Base-by-base conservation (phyloP, 2,113 vertebrate genomes). In the Dicaeum eximium region DNA sequence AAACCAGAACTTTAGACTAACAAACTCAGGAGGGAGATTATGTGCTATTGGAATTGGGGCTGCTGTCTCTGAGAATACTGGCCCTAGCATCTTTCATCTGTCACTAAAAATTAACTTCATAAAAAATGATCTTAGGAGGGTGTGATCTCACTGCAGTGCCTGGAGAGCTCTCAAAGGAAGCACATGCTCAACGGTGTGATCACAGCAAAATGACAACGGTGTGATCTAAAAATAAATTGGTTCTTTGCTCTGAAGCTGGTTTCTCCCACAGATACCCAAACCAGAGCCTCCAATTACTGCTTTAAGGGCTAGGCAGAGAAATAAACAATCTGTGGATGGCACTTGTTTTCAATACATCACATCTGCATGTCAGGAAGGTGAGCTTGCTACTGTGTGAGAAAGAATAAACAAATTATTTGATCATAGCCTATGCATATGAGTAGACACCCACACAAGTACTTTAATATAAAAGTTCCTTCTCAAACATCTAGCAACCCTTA, bases 101-200 rank as follows among this genome's bases (percentile, higher is more conserved):
- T 85, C 85, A 83, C 88, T 89, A 96, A 94, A 97, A 97, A 94
- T 96, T 94, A 88, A 74, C 88, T 90, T 92, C 53, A 88, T 27
- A 81, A 88, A 61, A 92, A 86, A 78, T 60, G 38, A 95, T 93
- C 80, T 93, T 69, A 90, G 78, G 91, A 92, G 44, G 74, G 86
- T 96, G 82, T 0, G 57, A 96, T 96, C 69, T 9, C 90, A 91
- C 86, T 79, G 72, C 92, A 93, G 67, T n/a, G 92, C 87, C 91
- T 93, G 91, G 82, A 94, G 94, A 97, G 77, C 83, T 90, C 80
- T 95, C 90, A 96, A 94, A 95, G 54, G 90, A 94, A 96, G 86
- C 90, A 93, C 84, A 82, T 84, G 90, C 75, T 94, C 15, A 0
- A 23, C 48, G 64, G 87, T 93, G 84, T 86, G 93, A 96, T 95